These are phyloP conservation scores for Apolygus lucorum DNA, from an alignment of 1,140 invertebrate species.

Conservation along the genomic window DNA sequence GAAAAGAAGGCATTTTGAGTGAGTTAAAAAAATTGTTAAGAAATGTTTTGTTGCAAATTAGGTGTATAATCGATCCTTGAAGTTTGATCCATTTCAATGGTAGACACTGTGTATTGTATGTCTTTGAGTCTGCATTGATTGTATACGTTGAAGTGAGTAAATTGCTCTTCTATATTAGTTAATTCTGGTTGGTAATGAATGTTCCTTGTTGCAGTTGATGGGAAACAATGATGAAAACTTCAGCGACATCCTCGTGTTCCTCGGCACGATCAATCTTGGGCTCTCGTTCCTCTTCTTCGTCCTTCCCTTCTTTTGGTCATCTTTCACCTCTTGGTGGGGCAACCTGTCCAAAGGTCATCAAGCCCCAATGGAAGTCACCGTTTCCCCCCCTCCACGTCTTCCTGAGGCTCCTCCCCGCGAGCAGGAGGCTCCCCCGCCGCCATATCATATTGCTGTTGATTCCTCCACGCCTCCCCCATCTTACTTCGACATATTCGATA, in stretches of 20 bases:
- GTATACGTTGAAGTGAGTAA: too few species aligned
- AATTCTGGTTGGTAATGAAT: too few species aligned
- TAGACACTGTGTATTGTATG: too few species aligned
- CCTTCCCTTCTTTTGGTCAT: neutral
- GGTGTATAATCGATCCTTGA: too few species aligned
- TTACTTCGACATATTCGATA: constrained; percentile 7
- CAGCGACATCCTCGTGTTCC: neutral
- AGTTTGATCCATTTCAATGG: too few species aligned
- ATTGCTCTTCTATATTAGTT: too few species aligned
- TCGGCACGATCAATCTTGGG: neutral
- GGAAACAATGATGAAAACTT: neutral
- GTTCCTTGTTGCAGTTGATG: neutral
- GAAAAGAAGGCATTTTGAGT: too few species aligned
- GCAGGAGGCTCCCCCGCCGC: neutral
- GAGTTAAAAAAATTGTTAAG: too few species aligned
- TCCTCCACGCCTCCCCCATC: constrained; percentile 7
- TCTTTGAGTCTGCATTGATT: too few species aligned
- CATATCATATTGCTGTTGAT: constrained; percentile 9
- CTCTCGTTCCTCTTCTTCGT: neutral
- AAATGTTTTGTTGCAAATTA: too few species aligned
- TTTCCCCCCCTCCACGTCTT: neutral
- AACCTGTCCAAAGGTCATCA: neutral
- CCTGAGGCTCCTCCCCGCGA: neutral
- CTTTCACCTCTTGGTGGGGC: neutral
- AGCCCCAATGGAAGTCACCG: neutral